Base-by-base conservation (phyloP, 2,888 invertebrate species). In the Hypselothyrea guttata region DNA sequence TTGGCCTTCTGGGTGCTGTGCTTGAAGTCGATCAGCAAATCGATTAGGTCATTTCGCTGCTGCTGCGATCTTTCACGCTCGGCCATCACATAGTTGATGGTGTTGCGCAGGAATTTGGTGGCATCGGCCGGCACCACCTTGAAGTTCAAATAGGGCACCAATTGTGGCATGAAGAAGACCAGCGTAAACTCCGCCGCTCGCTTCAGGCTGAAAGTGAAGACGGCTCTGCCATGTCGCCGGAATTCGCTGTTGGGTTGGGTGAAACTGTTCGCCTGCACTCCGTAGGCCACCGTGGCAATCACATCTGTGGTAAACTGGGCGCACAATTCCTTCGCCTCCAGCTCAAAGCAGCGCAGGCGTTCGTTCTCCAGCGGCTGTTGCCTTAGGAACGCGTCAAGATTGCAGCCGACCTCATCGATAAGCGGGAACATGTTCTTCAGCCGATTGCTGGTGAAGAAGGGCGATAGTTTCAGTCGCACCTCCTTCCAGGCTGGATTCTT, bases 401-500 rank as follows among this genome's bases (percentile, higher is more conserved):
- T 84, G 42, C 78, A 63, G 0, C 89, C 89, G 11, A 89, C 88
- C 65, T 89, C 86, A 11, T 85, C 85, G 18, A 90, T 75, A 0
- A 90, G 68, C 1, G 84, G 67, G 67, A 89, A 89, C 88, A 90
- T 89, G 52, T 89, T 74, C 53, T 88, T 90, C 4, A 90, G 64
- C 18, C 86, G 87, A 13, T 81, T 88, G 34, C 89, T 88, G 13
- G 90, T 90, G 51, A 91, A 91, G 34, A 91, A 89, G 0, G 91
- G 91, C 1, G 91, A 88, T 0, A 92, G 71, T 51, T 90, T 91
- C 0, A 83, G 41, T 1, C 92, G 88, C 9, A 92, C 73, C 12
- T 87, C 66, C 64, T 89, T 91, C 91, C 92, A 91, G 0, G 87
- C 86, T 0, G 91, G 91, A 82, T 90, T 90, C 48, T 89, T 91